Percentiles rank a stretch among this genome's conserved stretches.
Evolutionary conservation across 2,797 vertebrate species (phyloP).

Genomic region (Mormyrus proboscirostris): DNA sequence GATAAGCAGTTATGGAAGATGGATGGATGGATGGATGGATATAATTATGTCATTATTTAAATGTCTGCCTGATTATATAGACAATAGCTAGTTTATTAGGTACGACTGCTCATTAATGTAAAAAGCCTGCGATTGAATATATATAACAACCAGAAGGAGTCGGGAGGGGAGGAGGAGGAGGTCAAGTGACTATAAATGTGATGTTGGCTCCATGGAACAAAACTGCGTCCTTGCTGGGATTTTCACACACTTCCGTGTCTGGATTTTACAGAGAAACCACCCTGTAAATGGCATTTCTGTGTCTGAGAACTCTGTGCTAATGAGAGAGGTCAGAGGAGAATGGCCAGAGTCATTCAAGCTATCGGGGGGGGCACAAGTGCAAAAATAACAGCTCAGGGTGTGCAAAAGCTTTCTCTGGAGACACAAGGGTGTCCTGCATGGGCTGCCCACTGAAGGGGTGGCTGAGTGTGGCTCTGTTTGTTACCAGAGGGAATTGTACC

Average conservation of each 20-base stretch:
- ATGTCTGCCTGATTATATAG: not conserved
- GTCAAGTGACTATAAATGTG: not conserved
- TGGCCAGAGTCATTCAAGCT: not conserved
- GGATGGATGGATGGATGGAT: not conserved
- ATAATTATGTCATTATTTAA: not conserved
- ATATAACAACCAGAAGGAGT: not conserved
- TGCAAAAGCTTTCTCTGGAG: not conserved
- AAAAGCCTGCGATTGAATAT: not conserved
- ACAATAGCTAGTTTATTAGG: not conserved
- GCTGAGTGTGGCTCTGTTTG: not conserved
- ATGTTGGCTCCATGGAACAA: not conserved
- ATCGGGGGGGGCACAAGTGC: not conserved
- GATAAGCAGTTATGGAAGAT: not conserved
- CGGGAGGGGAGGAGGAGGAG: not conserved
- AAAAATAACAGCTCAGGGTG: not conserved
- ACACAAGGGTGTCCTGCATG: not conserved
- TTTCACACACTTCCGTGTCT: not conserved
- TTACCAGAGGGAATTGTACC: not conserved
- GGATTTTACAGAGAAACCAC: not conserved
- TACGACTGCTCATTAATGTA: not conserved
- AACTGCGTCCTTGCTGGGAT: not conserved
- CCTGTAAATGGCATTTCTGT: not conserved
- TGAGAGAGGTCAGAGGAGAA: not conserved
- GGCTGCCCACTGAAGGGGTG: not conserved
- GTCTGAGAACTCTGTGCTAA: not conserved